Evolutionary conservation across 2,113 vertebrate species (phyloP).

Genomic region (Thunnus maccoyii): DNA sequence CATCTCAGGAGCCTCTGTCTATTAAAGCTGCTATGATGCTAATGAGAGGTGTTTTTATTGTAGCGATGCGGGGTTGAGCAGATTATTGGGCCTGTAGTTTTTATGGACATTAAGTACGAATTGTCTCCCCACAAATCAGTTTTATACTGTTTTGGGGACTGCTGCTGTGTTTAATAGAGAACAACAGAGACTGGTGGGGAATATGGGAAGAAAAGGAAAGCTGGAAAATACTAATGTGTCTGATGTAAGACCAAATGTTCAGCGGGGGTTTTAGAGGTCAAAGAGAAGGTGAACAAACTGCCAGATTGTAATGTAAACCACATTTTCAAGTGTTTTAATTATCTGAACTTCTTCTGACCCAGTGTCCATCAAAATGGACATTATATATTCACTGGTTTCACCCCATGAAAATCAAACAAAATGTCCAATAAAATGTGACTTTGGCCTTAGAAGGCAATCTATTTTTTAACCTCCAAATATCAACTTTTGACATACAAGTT

Average conservation of each 20-base stretch:
- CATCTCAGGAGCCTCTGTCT: slow-evolving; percentile 47
- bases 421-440: too few relatives aligned
- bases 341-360: too few relatives aligned
- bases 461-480: too few relatives aligned
- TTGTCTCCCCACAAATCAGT: slow-evolving; percentile 43
- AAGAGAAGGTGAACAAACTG: background rate
- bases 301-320: too few relatives aligned
- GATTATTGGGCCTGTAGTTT: slow-evolving; percentile 32
- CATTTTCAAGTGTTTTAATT: too few relatives aligned
- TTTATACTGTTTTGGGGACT: slow-evolving; percentile 24
- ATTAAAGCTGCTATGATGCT: slow-evolving; percentile 59
- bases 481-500: too few relatives aligned
- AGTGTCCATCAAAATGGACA: too few relatives aligned
- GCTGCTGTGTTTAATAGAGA: slow-evolving; percentile 44
- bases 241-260: background rate
- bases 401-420: too few relatives aligned
- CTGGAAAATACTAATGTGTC: background rate
- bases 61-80: slow-evolving; percentile 3
- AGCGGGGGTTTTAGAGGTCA: background rate
- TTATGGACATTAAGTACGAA: slow-evolving; percentile 61
- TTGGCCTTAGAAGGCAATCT: too few relatives aligned
- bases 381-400: too few relatives aligned
- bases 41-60: slow-evolving; percentile 52
- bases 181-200: background rate
- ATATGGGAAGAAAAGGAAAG: too few relatives aligned